Base-by-base conservation (phyloP, 2,113 vertebrate genomes). In the Hemibagrus wyckioides region DNA sequence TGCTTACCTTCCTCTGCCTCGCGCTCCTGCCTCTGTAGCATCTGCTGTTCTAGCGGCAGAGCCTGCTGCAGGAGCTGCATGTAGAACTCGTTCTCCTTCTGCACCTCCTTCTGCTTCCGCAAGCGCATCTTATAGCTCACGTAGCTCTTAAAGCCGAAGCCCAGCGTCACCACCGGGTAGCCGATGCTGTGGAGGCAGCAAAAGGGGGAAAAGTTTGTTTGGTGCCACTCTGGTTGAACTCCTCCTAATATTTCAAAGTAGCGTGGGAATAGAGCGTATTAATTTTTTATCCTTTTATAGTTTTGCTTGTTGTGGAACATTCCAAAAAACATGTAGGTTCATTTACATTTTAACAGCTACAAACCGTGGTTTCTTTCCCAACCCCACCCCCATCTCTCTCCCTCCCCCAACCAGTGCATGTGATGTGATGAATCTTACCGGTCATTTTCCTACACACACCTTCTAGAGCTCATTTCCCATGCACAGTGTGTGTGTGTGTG, bases 21-120 rank as follows among this genome's bases (percentile, higher is more conserved):
- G 89, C 97, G 95, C 91, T 99, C 98, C 90, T 97, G 98, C 86
- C 97, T 97, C 89, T 99, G 98, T 44, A 98, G 94, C 97, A 99
- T 97, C 93, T 99, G 97, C 65, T 99, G 98, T 90, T 99, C 98
- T 23, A 97, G 97, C 36, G 98, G 98, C 79, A 99, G 94, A 0
- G 98, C 98, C 91, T 99, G 98, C 89, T 98, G 98, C 57, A 99
- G 96, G 33, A 99, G 97, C 94, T 99, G 97, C 98, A 99, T 99
- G 93, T 99, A 99, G 95, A 99, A 99, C 85, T 99, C 98, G 0
- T 99, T 99, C 95, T 99, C 98, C 90, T 99, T 99, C 91, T 99
- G 98, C 86, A 99, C 98, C 89, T 99, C 98, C 89, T 98, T 99
- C 92, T 99, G 98, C 89, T 99, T 99, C 89, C 98, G 96, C 92